Percentiles rank a stretch among this genome's conserved stretches.
Conservation (phyloP, 2,113 vertebrate genomes). For the Sula dactylatra region DNA sequence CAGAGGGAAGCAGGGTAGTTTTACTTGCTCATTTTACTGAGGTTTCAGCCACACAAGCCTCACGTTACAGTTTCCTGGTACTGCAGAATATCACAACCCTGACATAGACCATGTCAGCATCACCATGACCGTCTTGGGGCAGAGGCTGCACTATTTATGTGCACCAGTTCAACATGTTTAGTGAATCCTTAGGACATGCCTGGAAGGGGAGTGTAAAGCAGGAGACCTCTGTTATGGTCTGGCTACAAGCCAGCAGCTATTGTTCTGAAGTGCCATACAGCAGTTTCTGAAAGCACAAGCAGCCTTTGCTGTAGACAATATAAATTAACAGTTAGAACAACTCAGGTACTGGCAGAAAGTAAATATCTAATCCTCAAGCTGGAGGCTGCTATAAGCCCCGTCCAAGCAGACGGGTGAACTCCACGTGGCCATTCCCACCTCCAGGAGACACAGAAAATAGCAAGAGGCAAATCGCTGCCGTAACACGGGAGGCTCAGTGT, state of each 20-base stretch:
- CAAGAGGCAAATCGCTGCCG: background rate
- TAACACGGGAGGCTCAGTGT: accelerated
- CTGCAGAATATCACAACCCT: background rate
- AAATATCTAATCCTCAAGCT: background rate
- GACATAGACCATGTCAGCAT: background rate
- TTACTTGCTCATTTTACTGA: background rate
- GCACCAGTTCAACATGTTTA: background rate
- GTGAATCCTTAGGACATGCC: background rate
- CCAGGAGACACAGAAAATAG: accelerated
- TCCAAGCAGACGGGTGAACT: background rate
- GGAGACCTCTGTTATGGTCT: background rate
- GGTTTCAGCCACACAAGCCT: background rate
- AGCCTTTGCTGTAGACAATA: background rate
- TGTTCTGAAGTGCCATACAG: background rate
- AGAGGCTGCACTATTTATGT: background rate
- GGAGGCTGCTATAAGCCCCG: background rate
- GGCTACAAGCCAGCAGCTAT: background rate
- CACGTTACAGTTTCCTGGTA: accelerated
- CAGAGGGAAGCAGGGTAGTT: background rate
- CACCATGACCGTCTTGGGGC: background rate
- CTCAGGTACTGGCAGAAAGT: too few relatives aligned
- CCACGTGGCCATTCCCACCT: background rate
- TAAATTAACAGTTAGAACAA: background rate
- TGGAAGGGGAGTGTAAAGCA: background rate
- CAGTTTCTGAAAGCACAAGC: accelerated